These are phyloP conservation scores for Scleropages formosus DNA, from an alignment of 2,797 vertebrate genomes.

Conservation along the genomic window DNA sequence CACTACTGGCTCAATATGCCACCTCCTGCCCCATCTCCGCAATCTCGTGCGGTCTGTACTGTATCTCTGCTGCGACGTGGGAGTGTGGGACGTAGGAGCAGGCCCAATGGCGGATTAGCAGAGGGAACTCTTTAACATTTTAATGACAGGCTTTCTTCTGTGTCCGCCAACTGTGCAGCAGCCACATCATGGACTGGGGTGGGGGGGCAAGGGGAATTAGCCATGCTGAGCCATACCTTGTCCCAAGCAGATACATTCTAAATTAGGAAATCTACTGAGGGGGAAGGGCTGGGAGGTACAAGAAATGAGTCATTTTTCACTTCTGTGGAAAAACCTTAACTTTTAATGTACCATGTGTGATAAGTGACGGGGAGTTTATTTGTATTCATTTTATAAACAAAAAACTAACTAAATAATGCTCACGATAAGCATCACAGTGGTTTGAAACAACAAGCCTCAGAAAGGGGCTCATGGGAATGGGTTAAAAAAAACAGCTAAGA, in stretches of 20 bases:
- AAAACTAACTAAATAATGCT: slow-evolving; percentile 12
- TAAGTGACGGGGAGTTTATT: slow-evolving; percentile 18
- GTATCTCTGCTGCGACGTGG: slow-evolving; percentile 42
- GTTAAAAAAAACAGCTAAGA: slow-evolving; percentile 9
- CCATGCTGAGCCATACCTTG: slow-evolving; percentile 30
- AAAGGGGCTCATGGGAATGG: background rate
- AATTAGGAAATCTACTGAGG: slow-evolving; percentile 27
- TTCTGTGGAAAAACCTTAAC: background rate
- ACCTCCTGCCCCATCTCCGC: background rate
- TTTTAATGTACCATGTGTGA: background rate
- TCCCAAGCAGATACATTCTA: slow-evolving; percentile 34
- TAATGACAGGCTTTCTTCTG: slow-evolving; percentile 62
- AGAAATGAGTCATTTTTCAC: background rate
- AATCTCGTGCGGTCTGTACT: background rate
- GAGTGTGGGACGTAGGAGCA: slow-evolving; percentile 38
- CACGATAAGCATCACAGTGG: slow-evolving; percentile 5
- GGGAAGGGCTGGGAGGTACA: background rate
- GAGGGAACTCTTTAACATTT: slow-evolving; percentile 41
- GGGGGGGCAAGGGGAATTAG: slow-evolving; percentile 41
- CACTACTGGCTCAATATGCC: background rate
- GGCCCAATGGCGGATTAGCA: slow-evolving; percentile 34
- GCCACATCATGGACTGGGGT: slow-evolving; percentile 42
- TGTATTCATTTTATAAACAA: background rate
- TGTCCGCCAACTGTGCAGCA: slow-evolving; percentile 49
- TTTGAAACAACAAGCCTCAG: background rate